phyloP scores from a whole-genome alignment of 1,140 invertebrate genomes.

The Atta colombica region DNA sequence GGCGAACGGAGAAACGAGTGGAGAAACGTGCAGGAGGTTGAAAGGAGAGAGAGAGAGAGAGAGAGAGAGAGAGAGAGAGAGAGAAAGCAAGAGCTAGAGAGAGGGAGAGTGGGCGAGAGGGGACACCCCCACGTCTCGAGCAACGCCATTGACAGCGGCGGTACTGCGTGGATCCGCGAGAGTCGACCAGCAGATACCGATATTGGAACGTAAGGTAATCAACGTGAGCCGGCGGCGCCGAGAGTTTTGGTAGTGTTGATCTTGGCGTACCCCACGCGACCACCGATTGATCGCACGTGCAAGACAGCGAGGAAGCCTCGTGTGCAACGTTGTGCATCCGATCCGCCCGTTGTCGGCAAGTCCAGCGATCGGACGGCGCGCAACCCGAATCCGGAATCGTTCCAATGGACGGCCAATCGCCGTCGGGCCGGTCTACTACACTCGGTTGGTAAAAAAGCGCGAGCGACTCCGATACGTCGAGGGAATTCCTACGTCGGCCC shows the following conservation, averaged over 20 bases:
- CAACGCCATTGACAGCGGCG: slow-evolving; percentile 60
- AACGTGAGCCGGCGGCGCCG: slow-evolving; percentile 33
- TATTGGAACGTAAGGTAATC: slow-evolving; percentile 28
- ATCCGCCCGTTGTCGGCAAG: slow-evolving; percentile 29
- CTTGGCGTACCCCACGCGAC: slow-evolving; percentile 3
- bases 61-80: not conserved
- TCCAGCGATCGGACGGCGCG: slow-evolving; percentile 65
- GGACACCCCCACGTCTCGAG: slow-evolving; percentile 47
- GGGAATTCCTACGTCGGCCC: slow-evolving; percentile 59
- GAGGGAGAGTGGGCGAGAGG: not conserved
- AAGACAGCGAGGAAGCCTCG: not conserved
- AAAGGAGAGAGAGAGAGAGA: not conserved
- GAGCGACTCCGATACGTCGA: slow-evolving; percentile 73
- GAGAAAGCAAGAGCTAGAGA: not conserved
- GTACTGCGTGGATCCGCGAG: slow-evolving; percentile 30
- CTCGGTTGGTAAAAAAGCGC: slow-evolving; percentile 74
- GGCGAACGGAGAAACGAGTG: slow-evolving; percentile 36
- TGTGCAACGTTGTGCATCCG: slow-evolving; percentile 9
- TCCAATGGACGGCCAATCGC: slow-evolving; percentile 67
- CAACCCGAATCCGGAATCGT: slow-evolving; percentile 67
- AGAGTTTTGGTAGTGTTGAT: not conserved
- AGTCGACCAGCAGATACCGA: slow-evolving; percentile 11
- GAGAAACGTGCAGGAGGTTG: not conserved
- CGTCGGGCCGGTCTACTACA: slow-evolving; percentile 61
- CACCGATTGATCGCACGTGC: slow-evolving; percentile 70